Percentiles rank a stretch among this genome's conserved stretches.
These are phyloP conservation scores for Drosophila kambysellisi DNA, from an alignment of 2,888 invertebrate genomes.

Conservation along the genomic window DNA sequence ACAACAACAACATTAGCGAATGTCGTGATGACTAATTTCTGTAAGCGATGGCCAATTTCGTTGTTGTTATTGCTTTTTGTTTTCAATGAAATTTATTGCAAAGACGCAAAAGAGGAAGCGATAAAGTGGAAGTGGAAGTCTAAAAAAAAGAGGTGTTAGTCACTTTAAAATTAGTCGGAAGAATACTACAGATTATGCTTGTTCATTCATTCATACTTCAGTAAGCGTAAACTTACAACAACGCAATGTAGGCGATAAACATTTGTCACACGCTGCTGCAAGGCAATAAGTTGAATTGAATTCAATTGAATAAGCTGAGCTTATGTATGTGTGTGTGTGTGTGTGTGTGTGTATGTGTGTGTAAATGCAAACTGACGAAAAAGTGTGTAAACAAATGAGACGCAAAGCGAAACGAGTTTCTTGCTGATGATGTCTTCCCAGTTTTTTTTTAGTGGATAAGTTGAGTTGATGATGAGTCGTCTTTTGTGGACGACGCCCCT, in stretches of 20 bases:
- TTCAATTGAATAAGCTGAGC: constrained; percentile 21
- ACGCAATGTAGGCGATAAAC: constrained; percentile 27
- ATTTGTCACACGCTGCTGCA: constrained; percentile 49
- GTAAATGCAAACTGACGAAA: constrained; percentile 34
- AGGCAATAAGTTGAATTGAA: constrained; percentile 44
- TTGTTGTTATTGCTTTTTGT: constrained; percentile 41
- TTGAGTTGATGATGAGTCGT: constrained; percentile 39
- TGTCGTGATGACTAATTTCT: constrained; percentile 55
- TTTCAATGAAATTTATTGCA: constrained; percentile 45
- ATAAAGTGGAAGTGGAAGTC: constrained; percentile 71
- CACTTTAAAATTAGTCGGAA: constrained; percentile 60
- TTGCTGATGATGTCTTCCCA: constrained; percentile 17
- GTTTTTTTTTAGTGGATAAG: constrained; percentile 20
- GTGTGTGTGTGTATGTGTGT: constrained; percentile 9
- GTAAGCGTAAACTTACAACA: constrained; percentile 25
- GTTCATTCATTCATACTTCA: constrained; percentile 5
- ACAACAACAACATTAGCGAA: constrained; percentile 19
- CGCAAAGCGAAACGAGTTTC: constrained; percentile 36
- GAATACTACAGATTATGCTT: constrained; percentile 10
- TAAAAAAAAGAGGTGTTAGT: constrained; percentile 55
- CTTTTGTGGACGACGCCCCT: constrained; percentile 60
- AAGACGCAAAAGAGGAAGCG: constrained; percentile 64
- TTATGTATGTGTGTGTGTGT: background rate
- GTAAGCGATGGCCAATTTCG: constrained; percentile 37
- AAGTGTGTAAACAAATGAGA: constrained; percentile 72